Base-by-base conservation (phyloP, 2,113 vertebrate genomes). In the Cyprinodon variegatus region DNA sequence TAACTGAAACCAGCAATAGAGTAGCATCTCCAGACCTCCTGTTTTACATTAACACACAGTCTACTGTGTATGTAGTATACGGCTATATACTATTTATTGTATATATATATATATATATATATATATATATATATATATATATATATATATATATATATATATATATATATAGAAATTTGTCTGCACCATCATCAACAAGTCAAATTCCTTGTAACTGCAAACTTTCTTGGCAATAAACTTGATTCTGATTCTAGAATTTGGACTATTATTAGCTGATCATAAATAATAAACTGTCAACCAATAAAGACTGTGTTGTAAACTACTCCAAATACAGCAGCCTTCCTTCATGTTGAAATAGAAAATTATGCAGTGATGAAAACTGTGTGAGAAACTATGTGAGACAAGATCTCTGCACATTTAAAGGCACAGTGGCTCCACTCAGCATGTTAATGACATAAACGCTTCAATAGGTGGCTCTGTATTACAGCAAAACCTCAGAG, bases 201-300 rank as follows among this genome's bases (percentile, higher is more conserved):
- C 29, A 29, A 29, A 29, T 29, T 29, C 29, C 29, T 29, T 29
- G 29, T 29, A 29, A 29, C 29, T 29, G 29, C 1, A 29, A 29
- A 29, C 29, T 29, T 29, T 29, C 29, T 29, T 29, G 29, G 29
- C 29, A 29, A 29, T 29, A 29, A 29, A 29, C 29, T 29, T 29
- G 29, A 29, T 29, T 29, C 29, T 29, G 29, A 29, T 29, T 29
- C 29, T 29, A 29, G 29, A 72, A 76, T 73, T 65, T 38, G 79
- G 72, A 20, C 78, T 81, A 79, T 85, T 86, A 74, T 86, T 83
- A 82, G 82, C 90, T 85, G 53, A 17, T 59, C 82, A 85, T 77
- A 59, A 90, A 88, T 81, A 85, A 67, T 66, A 43, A 66, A 70
- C 64, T n/a, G 39, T 77, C 50, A 13, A 61, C 38, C 41, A 22